Evolutionary conservation across 35 echinoderm and acorn worm genomes (phyloP).

Genomic region (Lytechinus pictus): DNA sequence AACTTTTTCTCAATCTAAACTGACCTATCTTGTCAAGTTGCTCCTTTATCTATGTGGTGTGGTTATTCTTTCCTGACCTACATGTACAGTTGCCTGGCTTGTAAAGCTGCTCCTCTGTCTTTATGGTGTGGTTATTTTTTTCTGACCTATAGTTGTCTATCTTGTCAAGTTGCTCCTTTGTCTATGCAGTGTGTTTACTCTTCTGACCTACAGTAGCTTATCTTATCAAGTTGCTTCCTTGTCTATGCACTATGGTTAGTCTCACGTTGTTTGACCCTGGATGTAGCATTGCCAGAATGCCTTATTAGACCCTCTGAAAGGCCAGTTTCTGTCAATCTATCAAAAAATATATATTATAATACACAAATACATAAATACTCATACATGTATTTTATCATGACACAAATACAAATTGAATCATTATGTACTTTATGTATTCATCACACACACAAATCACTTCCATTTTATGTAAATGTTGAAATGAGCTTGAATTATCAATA

Average conservation of each 20-base stretch:
- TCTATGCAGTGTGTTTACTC: too few relatives aligned
- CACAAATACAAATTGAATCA: background rate
- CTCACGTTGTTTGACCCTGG: slow-evolving; percentile 49
- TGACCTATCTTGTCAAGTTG: background rate
- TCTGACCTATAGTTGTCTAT: too few relatives aligned
- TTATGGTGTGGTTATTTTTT: too few relatives aligned
- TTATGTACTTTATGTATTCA: background rate
- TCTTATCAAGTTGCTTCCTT: background rate
- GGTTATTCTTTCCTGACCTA: background rate
- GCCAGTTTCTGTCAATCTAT: slow-evolving; percentile 52
- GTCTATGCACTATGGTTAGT: slow-evolving; percentile 47
- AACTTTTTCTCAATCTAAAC: too few relatives aligned
- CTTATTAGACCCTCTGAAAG: slow-evolving; percentile 36
- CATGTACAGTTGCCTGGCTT: too few relatives aligned
- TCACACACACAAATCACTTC: background rate
- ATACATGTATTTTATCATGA: background rate
- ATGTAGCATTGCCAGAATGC: background rate
- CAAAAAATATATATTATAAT: background rate
- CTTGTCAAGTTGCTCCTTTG: too few relatives aligned
- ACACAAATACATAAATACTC: background rate
- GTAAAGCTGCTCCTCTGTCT: too few relatives aligned
- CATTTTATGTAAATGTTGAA: too few relatives aligned
- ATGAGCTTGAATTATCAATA: too few relatives aligned
- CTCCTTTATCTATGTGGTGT: slow-evolving; percentile 24
- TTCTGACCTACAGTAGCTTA: background rate